phyloP scores from a whole-genome alignment of 1,140 invertebrate species.

The Trissolcus basalis region DNA sequence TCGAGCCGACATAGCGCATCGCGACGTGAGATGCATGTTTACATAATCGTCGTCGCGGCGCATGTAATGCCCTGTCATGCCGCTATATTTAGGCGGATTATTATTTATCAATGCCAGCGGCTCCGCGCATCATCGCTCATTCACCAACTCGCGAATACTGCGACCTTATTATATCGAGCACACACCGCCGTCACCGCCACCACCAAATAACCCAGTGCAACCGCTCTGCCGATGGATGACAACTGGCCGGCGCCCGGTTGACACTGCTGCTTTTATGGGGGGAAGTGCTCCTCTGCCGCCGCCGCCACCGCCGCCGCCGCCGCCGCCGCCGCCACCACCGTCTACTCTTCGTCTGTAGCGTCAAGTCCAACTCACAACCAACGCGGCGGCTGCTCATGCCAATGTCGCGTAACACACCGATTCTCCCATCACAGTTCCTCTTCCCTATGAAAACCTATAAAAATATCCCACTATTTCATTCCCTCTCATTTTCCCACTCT shows the following conservation, averaged over 20 bases:
- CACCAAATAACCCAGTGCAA: slow-evolving; percentile 1
- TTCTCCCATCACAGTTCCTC: too few relatives aligned
- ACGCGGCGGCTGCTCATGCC: neutral
- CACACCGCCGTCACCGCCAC: neutral
- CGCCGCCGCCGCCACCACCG: slow-evolving; percentile 49
- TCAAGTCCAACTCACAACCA: slow-evolving; percentile 11
- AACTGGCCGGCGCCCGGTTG: slow-evolving; percentile 65
- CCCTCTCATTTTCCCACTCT: too few relatives aligned
- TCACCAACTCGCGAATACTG: neutral
- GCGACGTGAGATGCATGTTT: slow-evolving; percentile 33
- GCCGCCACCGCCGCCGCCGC: slow-evolving; percentile 48
- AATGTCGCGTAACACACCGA: slow-evolving; percentile 2
- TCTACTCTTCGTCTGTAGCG: slow-evolving; percentile 47
- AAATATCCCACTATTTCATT: too few relatives aligned
- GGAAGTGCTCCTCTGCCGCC: slow-evolving; percentile 42
- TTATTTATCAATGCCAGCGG: neutral
- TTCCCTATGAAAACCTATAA: too few relatives aligned
- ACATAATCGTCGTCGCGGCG: slow-evolving; percentile 27
- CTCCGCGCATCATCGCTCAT: neutral
- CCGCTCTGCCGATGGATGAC: slow-evolving; percentile 60
- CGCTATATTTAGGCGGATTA: slow-evolving; percentile 31
- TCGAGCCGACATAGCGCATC: slow-evolving; percentile 9
- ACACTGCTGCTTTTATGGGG: slow-evolving; percentile 65
- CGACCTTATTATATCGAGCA: neutral
- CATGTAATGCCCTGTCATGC: slow-evolving; percentile 23